Conservation (phyloP, 2,797 vertebrate species). For the Pangasius sanitwongsei region DNA sequence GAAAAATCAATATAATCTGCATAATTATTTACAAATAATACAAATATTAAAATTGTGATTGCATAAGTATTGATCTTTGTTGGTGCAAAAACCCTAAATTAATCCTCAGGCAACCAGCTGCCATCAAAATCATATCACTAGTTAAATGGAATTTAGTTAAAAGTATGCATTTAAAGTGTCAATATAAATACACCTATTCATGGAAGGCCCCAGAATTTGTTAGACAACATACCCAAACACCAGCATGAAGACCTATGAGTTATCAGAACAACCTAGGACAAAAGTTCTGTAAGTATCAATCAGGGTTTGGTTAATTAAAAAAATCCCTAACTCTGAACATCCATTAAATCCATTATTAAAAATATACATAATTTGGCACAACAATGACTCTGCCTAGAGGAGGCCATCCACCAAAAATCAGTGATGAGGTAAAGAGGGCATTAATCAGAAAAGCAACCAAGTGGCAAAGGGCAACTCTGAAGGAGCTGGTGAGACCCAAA, state of each 20-base stretch:
- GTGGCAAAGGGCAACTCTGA: not conserved
- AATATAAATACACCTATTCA: not conserved
- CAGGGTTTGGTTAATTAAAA: not conserved
- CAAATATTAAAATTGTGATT: not conserved
- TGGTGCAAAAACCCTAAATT: not conserved
- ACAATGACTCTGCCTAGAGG: not conserved
- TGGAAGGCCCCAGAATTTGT: not conserved
- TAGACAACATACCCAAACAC: not conserved
- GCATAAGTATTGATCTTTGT: not conserved
- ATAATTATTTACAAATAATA: not conserved
- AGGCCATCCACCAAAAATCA: not conserved
- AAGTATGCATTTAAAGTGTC: not conserved
- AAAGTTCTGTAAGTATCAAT: not conserved
- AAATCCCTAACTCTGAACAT: not conserved
- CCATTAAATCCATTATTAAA: not conserved
- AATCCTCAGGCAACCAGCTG: not conserved
- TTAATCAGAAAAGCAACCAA: not conserved
- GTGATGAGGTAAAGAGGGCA: not conserved
- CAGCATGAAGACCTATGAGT: not conserved
- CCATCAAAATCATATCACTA: not conserved
- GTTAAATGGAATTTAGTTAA: not conserved
- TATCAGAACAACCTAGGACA: not conserved
- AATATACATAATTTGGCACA: not conserved
- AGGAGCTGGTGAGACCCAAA: not conserved
- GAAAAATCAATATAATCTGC: not conserved